These are phyloP conservation scores for Lerema accius DNA, from an alignment of 1,140 invertebrate species.

Conservation along the genomic window DNA sequence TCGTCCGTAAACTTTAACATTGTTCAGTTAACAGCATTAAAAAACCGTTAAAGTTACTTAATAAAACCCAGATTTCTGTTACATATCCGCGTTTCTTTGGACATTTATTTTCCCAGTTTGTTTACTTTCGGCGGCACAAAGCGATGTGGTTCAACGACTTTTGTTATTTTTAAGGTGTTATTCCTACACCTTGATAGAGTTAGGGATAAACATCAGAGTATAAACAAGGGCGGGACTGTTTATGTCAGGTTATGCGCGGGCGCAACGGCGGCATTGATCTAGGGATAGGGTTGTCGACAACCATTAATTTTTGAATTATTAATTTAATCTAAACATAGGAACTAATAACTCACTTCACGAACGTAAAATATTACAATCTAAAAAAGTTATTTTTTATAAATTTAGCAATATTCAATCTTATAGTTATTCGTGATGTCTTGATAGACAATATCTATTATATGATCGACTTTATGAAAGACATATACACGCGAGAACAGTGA, in stretches of 20 bases:
- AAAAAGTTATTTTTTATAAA: too few species aligned
- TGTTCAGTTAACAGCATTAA: too few species aligned
- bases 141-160: constrained; percentile 68
- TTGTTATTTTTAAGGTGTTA: constrained; percentile 51
- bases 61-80: constrained; percentile 27
- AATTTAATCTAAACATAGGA: too few species aligned
- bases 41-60: background rate
- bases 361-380: too few species aligned
- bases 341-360: too few species aligned
- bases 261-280: constrained; percentile 17
- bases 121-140: constrained; percentile 59
- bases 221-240: constrained; percentile 53
- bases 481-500: too few species aligned
- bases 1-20: too few species aligned
- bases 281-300: background rate
- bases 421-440: too few species aligned
- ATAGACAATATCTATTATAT: too few species aligned
- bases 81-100: constrained; percentile 12
- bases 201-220: constrained; percentile 31
- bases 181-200: constrained; percentile 72
- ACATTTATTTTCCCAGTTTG: constrained; percentile 31
- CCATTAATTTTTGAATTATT: too few species aligned
- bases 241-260: constrained; percentile 41
- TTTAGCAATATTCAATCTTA: too few species aligned
- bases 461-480: too few species aligned